Conservation (phyloP, 2,113 vertebrate genomes). For the Erythrolamprus reginae region DNA sequence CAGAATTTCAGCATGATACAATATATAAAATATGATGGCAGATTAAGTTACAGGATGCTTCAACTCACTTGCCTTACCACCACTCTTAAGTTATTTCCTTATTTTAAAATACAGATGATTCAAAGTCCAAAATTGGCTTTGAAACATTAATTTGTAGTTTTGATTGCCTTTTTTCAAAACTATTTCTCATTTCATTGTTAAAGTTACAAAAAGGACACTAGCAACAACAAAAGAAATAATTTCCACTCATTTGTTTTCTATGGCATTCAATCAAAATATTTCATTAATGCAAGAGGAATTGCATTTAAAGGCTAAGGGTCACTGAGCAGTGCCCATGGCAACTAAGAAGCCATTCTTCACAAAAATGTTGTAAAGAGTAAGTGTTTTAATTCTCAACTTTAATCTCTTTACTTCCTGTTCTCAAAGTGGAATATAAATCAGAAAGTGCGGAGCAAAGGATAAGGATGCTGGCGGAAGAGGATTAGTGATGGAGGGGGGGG, state of each 20-base stretch:
- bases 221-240: slow-evolving; percentile 37
- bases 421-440: slow-evolving; percentile 76
- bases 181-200: slow-evolving; percentile 46
- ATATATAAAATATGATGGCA: slow-evolving; percentile 19
- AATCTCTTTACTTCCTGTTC: slow-evolving; percentile 77
- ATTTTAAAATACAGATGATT: not conserved
- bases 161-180: slow-evolving; percentile 23
- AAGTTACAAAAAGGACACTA: slow-evolving; percentile 30
- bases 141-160: not conserved
- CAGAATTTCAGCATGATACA: slow-evolving; percentile 21
- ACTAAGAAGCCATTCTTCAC: slow-evolving; percentile 69
- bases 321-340: slow-evolving; percentile 69
- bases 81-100: not conserved
- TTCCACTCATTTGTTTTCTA: slow-evolving; percentile 56
- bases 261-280: slow-evolving; percentile 65
- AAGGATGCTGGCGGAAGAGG: slow-evolving; percentile 64
- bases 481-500: slow-evolving; percentile 64
- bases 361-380: slow-evolving; percentile 69
- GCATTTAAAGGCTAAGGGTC: slow-evolving; percentile 58
- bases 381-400: slow-evolving; percentile 75
- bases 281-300: slow-evolving; percentile 62
- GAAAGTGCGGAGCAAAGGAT: slow-evolving; percentile 61
- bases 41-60: not conserved
- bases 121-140: slow-evolving; percentile 23
- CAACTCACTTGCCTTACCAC: not conserved